A percentile compares a stretch with the other conserved stretches of the same genome.
Evolutionary conservation across 1,140 invertebrate genomes (phyloP).

Genomic region (Ceratitis capitata): DNA sequence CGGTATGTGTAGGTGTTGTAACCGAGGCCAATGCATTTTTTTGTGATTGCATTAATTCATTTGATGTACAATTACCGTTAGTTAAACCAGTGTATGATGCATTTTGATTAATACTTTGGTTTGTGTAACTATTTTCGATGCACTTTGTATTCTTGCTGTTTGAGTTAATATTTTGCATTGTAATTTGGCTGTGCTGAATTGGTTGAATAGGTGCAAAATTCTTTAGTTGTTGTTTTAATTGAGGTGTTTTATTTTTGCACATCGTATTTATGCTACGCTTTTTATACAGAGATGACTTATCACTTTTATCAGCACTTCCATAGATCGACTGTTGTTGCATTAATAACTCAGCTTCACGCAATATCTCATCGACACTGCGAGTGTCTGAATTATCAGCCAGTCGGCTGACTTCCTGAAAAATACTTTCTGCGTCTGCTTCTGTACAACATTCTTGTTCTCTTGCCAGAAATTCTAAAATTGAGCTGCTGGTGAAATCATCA

Average conservation of each 20-base stretch:
- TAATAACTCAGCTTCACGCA: conserved; percentile 60
- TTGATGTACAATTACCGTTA: not conserved
- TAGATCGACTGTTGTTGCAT: conserved; percentile 57
- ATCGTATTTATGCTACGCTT: not conserved
- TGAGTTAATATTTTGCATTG: conserved; percentile 48
- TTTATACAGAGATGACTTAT: not conserved
- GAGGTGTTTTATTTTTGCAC: not conserved
- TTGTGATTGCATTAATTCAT: conserved; percentile 5
- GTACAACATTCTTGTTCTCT: conserved; percentile 59
- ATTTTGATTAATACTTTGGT: not conserved
- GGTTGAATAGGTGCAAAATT: not conserved
- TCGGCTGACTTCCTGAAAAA: conserved; percentile 62
- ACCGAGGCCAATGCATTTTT: not conserved
- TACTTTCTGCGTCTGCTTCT: conserved; percentile 55
- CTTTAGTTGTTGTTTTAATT: not conserved
- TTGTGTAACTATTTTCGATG: conserved; percentile 50
- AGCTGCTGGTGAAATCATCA: conserved; percentile 58
- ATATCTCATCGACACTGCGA: conserved; percentile 62
- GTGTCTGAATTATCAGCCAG: conserved; percentile 56
- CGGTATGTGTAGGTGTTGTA: not conserved
- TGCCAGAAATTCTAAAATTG: conserved; percentile 60
- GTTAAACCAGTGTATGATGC: not conserved
- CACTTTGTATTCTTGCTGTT: conserved; percentile 57
- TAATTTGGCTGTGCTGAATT: conserved; percentile 39
- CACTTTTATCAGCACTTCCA: not conserved